Evolutionary conservation across 2,113 vertebrate species (phyloP), one percentile per base, ranked within the genome.

Genomic region (Tachycineta bicolor): DNA sequence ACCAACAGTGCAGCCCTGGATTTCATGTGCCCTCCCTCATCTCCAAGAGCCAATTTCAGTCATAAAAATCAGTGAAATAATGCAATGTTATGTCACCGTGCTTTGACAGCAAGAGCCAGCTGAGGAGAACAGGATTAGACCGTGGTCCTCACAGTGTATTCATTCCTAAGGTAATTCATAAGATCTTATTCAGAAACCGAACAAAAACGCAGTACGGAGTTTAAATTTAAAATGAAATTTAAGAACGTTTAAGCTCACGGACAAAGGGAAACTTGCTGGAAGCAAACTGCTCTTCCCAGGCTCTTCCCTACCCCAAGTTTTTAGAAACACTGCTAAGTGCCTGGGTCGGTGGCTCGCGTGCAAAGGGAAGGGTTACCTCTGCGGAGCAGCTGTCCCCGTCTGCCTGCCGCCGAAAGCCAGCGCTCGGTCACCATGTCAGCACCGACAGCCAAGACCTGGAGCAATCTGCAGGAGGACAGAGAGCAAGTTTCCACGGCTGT

Each of bases 281-380:
- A 73, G 49, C 50, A 52, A 90, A 33, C 14, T 4, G 0, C 11
- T 2, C 60, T 65, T 53, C 55, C 52, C 3, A 59, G 26, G 53
- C 44, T 82, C 47, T 62, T 59, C 39, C 52, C 23, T 56, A 16
- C 5, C 62, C 86, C 17, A 11, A 18, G 47, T 5, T 67, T 83
- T 43, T 3, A 58, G 49, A 75, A 31, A 12, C 26, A 14, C 0
- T 33, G 34, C 14, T 6, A 3, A 47, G 47, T 6, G 50, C 46
- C 33, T 25, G 34, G 20, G 10, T 10, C 1, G 37, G 19, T 3
- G 4, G 44, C 41, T 33, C 5, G 3, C 2, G 6, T 4, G 15
- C 14, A 17, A 59, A 63, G 83, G 46, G 65, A 70, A 82, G 69
- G 26, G 90, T 98, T 98, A 98, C 98, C 97, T 98, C 96, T 97